Percentiles rank a stretch among this genome's conserved stretches.
These are phyloP conservation scores for Eumerus sabulonum DNA, from an alignment of 2,888 invertebrate genomes.

Conservation along the genomic window DNA sequence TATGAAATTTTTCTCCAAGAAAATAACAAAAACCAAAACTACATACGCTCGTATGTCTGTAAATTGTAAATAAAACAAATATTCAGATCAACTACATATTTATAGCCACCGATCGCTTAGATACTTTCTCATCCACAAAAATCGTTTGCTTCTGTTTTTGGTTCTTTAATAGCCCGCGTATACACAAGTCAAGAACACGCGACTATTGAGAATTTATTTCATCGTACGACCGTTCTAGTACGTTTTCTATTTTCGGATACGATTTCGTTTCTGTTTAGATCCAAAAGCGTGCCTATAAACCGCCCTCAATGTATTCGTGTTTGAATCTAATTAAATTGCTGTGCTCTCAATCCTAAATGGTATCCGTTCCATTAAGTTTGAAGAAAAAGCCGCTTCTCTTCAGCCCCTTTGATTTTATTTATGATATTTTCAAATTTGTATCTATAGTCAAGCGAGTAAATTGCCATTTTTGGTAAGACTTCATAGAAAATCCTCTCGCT, in stretches of 20 bases:
- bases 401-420: too few relatives aligned
- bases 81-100: too few relatives aligned
- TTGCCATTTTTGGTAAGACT: slow-evolving; percentile 51
- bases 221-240: not conserved
- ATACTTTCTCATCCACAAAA: not conserved
- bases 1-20: too few relatives aligned
- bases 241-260: slow-evolving; percentile 35
- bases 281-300: slow-evolving; percentile 16
- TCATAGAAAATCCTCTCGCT: slow-evolving; percentile 1
- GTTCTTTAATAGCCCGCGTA: slow-evolving; percentile 17
- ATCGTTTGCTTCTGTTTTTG: not conserved
- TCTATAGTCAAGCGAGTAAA: not conserved
- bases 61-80: too few relatives aligned
- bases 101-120: too few relatives aligned
- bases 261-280: slow-evolving; percentile 17
- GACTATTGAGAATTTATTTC: slow-evolving; percentile 22
- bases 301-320: not conserved
- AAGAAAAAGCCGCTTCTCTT: slow-evolving; percentile 22
- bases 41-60: too few relatives aligned
- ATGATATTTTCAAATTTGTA: too few relatives aligned
- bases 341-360: slow-evolving; percentile 30
- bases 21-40: too few relatives aligned
- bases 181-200: slow-evolving; percentile 50
- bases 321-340: not conserved
- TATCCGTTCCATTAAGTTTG: slow-evolving; percentile 37